Evolutionary conservation across 2,113 vertebrate genomes (phyloP).

Genomic region (Ranitomeya variabilis): DNA sequence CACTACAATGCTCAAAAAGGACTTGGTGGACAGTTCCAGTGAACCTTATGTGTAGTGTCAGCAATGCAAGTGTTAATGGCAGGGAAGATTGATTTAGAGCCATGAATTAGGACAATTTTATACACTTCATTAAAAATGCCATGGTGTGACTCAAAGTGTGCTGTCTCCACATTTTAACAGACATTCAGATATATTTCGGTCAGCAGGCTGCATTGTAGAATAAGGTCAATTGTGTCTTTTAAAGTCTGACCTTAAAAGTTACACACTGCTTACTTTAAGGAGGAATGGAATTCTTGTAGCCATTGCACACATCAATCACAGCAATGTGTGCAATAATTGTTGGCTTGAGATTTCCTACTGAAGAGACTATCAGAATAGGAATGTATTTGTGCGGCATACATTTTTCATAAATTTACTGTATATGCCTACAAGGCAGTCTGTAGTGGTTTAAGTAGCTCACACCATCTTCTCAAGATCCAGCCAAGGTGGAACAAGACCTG

Average conservation of each 20-base stretch:
- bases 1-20: not conserved
- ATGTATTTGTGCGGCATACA: not conserved
- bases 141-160: slow-evolving; percentile 18
- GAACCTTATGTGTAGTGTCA: not conserved
- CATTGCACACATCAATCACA: slow-evolving; percentile 33
- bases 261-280: slow-evolving; percentile 30
- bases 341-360: not conserved
- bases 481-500: not conserved
- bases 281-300: slow-evolving; percentile 38
- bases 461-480: not conserved
- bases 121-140: slow-evolving; percentile 46
- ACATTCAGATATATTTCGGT: slow-evolving; percentile 23
- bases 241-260: slow-evolving; percentile 45
- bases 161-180: slow-evolving; percentile 11
- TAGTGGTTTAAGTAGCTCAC: not conserved
- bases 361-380: not conserved
- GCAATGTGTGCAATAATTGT: slow-evolving; percentile 23
- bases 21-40: not conserved
- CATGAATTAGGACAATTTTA: slow-evolving; percentile 32
- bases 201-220: slow-evolving; percentile 35
- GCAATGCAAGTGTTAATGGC: not conserved
- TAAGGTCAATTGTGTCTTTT: slow-evolving; percentile 48
- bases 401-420: not conserved
- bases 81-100: slow-evolving; percentile 19
- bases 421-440: not conserved